A percentile compares a stretch with the other conserved stretches of the same genome.
phyloP scores from a whole-genome alignment of 2,797 vertebrate genomes.

The Furcifer pardalis region DNA sequence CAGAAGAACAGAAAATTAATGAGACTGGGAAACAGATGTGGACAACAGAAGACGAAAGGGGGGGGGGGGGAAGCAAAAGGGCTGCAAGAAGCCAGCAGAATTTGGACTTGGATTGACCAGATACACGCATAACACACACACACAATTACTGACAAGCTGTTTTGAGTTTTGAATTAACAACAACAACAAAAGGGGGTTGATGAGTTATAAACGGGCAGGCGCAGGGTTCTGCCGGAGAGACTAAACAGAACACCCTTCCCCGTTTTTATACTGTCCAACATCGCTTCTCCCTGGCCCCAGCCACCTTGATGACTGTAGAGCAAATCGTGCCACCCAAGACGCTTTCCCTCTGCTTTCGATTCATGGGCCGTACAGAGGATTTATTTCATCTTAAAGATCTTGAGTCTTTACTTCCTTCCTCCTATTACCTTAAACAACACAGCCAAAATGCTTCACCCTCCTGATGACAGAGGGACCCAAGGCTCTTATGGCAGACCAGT shows the following conservation, averaged over 20 bases:
- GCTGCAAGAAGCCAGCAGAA: slow-evolving; percentile 68
- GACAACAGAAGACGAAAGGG: slow-evolving; percentile 49
- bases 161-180: slow-evolving; percentile 76
- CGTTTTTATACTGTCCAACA: slow-evolving; percentile 45
- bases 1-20: slow-evolving; percentile 78
- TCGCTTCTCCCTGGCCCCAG: slow-evolving; percentile 38
- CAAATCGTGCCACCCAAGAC: slow-evolving; percentile 39
- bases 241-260: slow-evolving; percentile 76
- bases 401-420: not conserved
- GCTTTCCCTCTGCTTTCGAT: slow-evolving; percentile 42
- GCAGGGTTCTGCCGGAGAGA: slow-evolving; percentile 74
- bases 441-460: too few species aligned
- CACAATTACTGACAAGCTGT: slow-evolving; percentile 80
- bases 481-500: too few species aligned
- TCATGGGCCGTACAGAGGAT: not conserved
- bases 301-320: slow-evolving; percentile 49
- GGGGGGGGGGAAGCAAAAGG: slow-evolving; percentile 40
- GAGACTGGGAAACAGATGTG: slow-evolving; percentile 83
- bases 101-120: slow-evolving; percentile 78
- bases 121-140: not conserved
- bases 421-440: too few species aligned
- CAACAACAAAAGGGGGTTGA: slow-evolving; percentile 51
- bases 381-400: not conserved
- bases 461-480: too few species aligned
- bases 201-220: slow-evolving; percentile 71